A percentile compares a stretch with the other conserved stretches of the same genome.
Conservation (phyloP, 2,888 invertebrate species). For the Megamerina dolium region DNA sequence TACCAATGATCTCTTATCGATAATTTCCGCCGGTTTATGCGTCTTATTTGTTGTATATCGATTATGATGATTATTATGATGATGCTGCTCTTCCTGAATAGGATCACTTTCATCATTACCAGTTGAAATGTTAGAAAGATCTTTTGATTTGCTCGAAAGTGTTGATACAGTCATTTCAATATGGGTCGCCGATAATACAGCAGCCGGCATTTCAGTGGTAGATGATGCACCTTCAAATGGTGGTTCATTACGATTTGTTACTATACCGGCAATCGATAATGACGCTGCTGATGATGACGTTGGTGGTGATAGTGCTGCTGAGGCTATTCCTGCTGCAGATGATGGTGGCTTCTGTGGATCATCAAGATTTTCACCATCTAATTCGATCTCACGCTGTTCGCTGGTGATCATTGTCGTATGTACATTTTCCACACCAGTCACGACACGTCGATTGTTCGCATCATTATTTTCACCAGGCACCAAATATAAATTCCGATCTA, state of each 20-base stretch:
- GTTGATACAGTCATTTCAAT: neutral
- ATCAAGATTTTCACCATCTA: slow-evolving; percentile 58
- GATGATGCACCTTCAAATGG: slow-evolving; percentile 51
- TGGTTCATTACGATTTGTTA: slow-evolving; percentile 48
- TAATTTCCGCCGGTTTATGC: slow-evolving; percentile 7
- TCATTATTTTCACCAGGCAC: slow-evolving; percentile 40
- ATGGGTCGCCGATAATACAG: slow-evolving; percentile 17
- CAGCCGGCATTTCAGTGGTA: neutral
- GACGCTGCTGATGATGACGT: no score
- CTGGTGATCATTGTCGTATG: slow-evolving; percentile 25
- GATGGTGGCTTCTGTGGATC: slow-evolving; percentile 35
- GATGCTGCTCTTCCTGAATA: slow-evolving; percentile 23
- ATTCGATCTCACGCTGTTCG: slow-evolving; percentile 53
- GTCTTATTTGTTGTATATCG: neutral
- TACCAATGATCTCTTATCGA: slow-evolving; percentile 6
- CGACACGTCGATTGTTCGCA: slow-evolving; percentile 48
- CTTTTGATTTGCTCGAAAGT: slow-evolving; percentile 23
- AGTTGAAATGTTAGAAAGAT: slow-evolving; percentile 37
- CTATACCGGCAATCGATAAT: no score
- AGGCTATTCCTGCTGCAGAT: slow-evolving; percentile 13
- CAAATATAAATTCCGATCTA: slow-evolving; percentile 39
- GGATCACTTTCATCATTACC: slow-evolving; percentile 44
- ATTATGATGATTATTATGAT: slow-evolving; percentile 2
- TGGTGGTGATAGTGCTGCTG: slow-evolving; percentile 15
- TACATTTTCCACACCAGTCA: slow-evolving; percentile 54